Evolutionary conservation across 2,888 invertebrate species (phyloP).

Genomic region (Aphrophora alni): DNA sequence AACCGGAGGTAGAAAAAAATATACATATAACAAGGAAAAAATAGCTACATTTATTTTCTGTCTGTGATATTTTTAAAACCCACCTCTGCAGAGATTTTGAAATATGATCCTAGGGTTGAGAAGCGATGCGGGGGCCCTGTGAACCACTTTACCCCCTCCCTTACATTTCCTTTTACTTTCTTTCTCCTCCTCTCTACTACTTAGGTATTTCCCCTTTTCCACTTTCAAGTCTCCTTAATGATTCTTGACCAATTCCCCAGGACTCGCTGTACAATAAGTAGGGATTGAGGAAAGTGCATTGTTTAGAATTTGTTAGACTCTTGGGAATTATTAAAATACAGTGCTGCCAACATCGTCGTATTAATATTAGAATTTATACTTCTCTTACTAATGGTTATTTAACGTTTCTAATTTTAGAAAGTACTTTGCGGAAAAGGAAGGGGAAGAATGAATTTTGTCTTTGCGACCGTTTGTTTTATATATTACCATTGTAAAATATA

Average conservation of each 20-base stretch:
- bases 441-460: no score
- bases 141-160: neutral
- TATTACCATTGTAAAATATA: no score
- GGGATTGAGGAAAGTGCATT: neutral
- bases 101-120: conserved; percentile 23
- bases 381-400: neutral
- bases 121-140: neutral
- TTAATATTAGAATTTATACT: conserved; percentile 1
- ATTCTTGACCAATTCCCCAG: neutral
- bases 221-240: neutral
- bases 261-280: neutral
- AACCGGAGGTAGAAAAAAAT: neutral
- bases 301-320: neutral
- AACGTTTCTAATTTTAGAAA: neutral
- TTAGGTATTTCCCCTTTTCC: neutral
- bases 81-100: conserved; percentile 27
- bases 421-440: neutral
- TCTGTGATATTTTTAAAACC: conserved; percentile 30
- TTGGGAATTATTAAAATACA: neutral
- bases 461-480: no score
- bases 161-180: neutral
- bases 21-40: neutral
- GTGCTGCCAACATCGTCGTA: neutral
- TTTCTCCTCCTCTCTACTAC: neutral
- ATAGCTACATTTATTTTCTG: conserved; percentile 35